Evolutionary conservation across 2,113 vertebrate species (phyloP), one percentile per base, ranked within the genome.

Genomic region (Okapia johnstoni): DNA sequence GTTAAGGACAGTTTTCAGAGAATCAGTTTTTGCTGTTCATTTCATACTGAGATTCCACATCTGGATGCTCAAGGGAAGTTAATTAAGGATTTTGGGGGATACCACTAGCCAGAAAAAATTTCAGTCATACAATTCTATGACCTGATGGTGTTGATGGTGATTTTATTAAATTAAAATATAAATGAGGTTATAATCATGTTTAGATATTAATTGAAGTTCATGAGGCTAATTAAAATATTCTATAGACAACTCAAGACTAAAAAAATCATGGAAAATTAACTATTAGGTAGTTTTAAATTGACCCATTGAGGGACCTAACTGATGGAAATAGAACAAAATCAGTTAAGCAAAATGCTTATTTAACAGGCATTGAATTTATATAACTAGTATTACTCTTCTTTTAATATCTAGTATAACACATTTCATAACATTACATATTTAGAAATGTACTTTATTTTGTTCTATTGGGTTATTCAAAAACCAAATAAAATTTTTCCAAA

Each of bases 111-210:
- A 81, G 63, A 89, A 91, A 26, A 4, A 92, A 93, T 79, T 93
- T 50, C 3, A 61, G 3, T 55, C 30, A 40, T 7, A 86, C 0
- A 73, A 8, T 73, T 94, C 48, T 89, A 21, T n/a, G 21, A 28
- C 12, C 43, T 14, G 26, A 79, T 83, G 15, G 55, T 79, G 6
- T 90, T 83, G 0, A 77, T 28, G 25, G 1, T 79, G 25, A 57
- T 61, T 96, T 94, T 80, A 88, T 61, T 94, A 92, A 70, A 80
- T 87, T 81, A 50, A 96, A 96, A 84, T 91, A 58, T 63, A 81
- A 23, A 95, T 85, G 21, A 61, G 15, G 25, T 86, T 79, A 57
- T 25, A 63, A 10, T 50, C 15, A 46, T 46, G 30, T 79, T 76
- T 70, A 96, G 90, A 86, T 58, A 79, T 46, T 88, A 73, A 89